Conservation (phyloP, 2,888 invertebrate species). For the Fragum fragum region DNA sequence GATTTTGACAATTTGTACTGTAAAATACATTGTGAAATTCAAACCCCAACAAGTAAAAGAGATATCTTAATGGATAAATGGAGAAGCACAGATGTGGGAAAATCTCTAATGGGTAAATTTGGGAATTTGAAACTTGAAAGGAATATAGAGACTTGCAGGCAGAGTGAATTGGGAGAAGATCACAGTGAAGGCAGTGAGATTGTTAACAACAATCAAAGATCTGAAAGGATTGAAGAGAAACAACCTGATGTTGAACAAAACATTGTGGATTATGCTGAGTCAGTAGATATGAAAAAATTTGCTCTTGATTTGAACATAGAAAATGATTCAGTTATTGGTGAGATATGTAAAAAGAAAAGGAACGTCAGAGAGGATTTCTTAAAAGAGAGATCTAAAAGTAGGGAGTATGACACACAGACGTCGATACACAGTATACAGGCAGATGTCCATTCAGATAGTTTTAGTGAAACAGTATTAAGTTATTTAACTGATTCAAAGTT, state of each 20-base stretch:
- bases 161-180: background rate
- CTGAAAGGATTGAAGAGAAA: background rate
- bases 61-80: background rate
- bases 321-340: background rate
- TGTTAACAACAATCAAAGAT: background rate
- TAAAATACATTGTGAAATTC: conserved; percentile 2
- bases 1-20: conserved; percentile 19
- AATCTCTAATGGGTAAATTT: conserved; percentile 9
- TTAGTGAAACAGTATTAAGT: background rate
- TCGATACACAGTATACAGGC: conserved; percentile 10
- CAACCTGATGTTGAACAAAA: background rate
- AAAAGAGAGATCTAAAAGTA: background rate
- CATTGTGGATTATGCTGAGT: background rate
- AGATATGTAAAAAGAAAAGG: background rate
- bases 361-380: no score
- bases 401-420: background rate
- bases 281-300: background rate
- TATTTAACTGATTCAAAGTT: no score
- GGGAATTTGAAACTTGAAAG: background rate
- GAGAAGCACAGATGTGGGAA: conserved; percentile 1
- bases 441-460: background rate
- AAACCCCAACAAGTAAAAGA: background rate
- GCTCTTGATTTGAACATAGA: background rate
- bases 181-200: background rate
- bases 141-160: background rate